Conservation (phyloP, 2,113 vertebrate species). For the Xiphorhynchus elegans region DNA sequence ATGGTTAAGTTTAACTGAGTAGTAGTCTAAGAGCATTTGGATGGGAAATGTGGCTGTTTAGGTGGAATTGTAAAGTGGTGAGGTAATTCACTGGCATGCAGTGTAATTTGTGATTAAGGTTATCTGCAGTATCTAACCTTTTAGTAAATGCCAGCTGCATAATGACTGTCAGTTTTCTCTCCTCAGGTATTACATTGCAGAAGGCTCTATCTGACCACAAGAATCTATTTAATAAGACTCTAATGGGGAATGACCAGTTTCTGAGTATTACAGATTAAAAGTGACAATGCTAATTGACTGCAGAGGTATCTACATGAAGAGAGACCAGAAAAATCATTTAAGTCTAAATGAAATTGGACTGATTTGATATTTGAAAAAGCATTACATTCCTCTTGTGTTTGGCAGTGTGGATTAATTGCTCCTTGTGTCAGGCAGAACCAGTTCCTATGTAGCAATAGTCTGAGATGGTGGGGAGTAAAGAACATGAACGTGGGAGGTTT, state of each 20-base stretch:
- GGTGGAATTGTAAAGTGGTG: constrained; percentile 4
- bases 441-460: constrained; percentile 19
- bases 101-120: constrained; percentile 89
- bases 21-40: background rate
- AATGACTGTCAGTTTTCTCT: constrained; percentile 85
- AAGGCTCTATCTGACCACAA: constrained; percentile 84
- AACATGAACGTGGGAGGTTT: background rate
- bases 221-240: constrained; percentile 87
- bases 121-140: constrained; percentile 87
- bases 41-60: background rate
- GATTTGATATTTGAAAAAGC: constrained; percentile 86
- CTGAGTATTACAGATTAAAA: constrained; percentile 92
- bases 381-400: constrained; percentile 71
- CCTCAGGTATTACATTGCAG: constrained; percentile 78
- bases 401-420: constrained; percentile 74
- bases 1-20: background rate
- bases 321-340: constrained; percentile 92
- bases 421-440: constrained; percentile 48
- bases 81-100: constrained; percentile 78
- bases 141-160: constrained; percentile 93
- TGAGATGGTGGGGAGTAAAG: background rate
- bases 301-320: constrained; percentile 87
- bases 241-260: constrained; percentile 95
- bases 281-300: constrained; percentile 96
- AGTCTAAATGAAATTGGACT: constrained; percentile 93